Base-by-base conservation (phyloP, 2,888 invertebrate genomes). In the Pomacea canaliculata region DNA sequence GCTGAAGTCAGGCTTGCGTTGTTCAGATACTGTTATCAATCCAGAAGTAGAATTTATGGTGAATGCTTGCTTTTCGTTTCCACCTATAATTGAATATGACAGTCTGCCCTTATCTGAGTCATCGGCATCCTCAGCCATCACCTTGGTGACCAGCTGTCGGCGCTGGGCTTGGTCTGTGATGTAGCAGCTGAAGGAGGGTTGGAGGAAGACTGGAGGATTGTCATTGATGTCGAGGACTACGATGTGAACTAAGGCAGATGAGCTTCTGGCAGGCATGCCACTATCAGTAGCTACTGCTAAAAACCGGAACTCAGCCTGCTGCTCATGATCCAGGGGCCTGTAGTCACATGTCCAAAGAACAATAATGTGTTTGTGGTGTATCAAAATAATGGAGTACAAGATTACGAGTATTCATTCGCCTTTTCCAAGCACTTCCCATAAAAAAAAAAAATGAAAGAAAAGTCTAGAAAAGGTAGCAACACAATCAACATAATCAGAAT, bases 161-260 rank as follows among this genome's bases (percentile, higher is more conserved):
- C 97, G 93, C 86, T 94, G 93, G 65, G 96, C 96, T 90, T 95
- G 94, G 84, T 94, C 94, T 63, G 96, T 96, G 76, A 97, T 92
- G 72, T 93, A 93, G 89, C 95, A 95, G 74, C 94, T 93, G 90
- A 96, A 95, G 51, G 95, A 86, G 4, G 83, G 83, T 77, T 85
- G 85, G 66, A 82, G 82, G 82, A 88, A 88, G 23, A 79, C 76
- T 48, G 97, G 97, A 71, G 96, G 93, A 90, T 95, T 96, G 92
- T 98, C 97, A 91, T 97, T 97, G 92, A 96, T 94, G 92, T 97
- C 97, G 81, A 94, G 92, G 79, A 97, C 96, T 85, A 93, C 93
- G 59, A 97, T 92, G 93, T 96, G 95, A 23, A 97, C 94, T 88
- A 96, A 95, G 18, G 96, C 95, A 5, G 95, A 95, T 81, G 95